These are phyloP conservation scores for Clusia tigrina DNA, from an alignment of 2,888 invertebrate genomes.

Conservation along the genomic window DNA sequence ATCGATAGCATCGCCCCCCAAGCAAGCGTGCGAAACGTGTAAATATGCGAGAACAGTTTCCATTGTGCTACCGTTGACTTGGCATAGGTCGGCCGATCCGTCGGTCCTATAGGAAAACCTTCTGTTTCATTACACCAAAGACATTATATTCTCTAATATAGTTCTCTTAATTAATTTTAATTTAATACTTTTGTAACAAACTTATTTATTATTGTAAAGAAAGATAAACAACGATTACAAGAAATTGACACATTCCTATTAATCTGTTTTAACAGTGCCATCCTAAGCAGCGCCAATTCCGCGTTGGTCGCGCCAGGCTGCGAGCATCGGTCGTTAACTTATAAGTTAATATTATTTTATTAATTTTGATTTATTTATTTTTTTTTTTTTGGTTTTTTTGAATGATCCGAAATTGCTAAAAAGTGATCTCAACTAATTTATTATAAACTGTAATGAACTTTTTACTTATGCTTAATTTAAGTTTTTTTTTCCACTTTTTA, in stretches of 20 bases:
- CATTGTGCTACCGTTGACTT: too few relatives aligned
- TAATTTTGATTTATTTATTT: too few relatives aligned
- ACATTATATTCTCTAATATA: conserved; percentile 17
- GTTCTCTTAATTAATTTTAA: neutral
- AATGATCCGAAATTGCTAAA: conserved; percentile 33
- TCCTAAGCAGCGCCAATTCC: conserved; percentile 14
- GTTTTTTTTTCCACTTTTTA: neutral
- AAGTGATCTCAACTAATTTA: conserved; percentile 33
- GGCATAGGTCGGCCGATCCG: too few relatives aligned
- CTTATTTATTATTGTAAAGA: neutral
- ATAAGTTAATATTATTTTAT: neutral
- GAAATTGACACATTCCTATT: conserved; percentile 33
- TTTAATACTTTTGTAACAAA: neutral
- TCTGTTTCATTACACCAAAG: conserved; percentile 23
- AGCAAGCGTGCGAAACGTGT: too few relatives aligned
- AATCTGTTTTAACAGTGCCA: conserved; percentile 32
- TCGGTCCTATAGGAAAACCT: neutral
- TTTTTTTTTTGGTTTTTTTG: neutral
- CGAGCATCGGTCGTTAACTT: neutral
- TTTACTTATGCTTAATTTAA: conserved; percentile 15
- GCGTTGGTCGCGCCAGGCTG: too few relatives aligned
- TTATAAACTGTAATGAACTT: conserved; percentile 17
- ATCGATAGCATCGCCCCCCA: too few relatives aligned
- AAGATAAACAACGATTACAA: neutral
- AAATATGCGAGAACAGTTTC: too few relatives aligned